These are phyloP conservation scores for Griposia aprilina DNA, from an alignment of 2,888 invertebrate species.

Conservation along the genomic window DNA sequence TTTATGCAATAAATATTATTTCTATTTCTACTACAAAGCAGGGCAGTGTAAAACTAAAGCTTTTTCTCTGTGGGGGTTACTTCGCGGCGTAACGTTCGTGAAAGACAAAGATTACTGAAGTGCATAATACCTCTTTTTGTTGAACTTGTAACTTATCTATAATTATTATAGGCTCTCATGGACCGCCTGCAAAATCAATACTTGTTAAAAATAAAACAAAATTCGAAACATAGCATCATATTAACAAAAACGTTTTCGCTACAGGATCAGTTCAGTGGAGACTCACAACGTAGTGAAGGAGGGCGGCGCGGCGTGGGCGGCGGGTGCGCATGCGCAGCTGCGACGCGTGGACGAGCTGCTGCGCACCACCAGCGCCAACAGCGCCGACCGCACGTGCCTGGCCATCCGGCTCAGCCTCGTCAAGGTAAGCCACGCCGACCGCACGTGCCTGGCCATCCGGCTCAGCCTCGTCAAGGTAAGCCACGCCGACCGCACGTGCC, in stretches of 20 bases:
- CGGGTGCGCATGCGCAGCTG: slow-evolving; percentile 79
- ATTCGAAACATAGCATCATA: not conserved
- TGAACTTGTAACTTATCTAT: not conserved
- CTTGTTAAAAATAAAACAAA: not conserved
- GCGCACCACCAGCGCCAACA: slow-evolving; percentile 90
- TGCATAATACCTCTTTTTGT: not conserved
- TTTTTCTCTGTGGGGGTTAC: not conserved
- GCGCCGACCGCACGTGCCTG: slow-evolving; percentile 92
- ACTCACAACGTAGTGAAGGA: slow-evolving; percentile 59
- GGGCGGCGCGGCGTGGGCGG: slow-evolving; percentile 52
- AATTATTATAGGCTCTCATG: not conserved
- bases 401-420: slow-evolving; percentile 92
- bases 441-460: slow-evolving; percentile 91
- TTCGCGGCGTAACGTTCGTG: not conserved
- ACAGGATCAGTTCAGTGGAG: slow-evolving; percentile 35
- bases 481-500: not conserved
- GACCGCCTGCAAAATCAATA: not conserved
- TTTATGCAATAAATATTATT: no score
- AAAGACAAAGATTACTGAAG: not conserved
- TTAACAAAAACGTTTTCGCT: not conserved
- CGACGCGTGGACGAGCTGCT: slow-evolving; percentile 88
- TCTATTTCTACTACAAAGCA: not conserved
- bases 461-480: slow-evolving; percentile 92
- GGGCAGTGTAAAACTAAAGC: not conserved
- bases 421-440: slow-evolving; percentile 90